phyloP scores from a whole-genome alignment of 2,797 vertebrate genomes.

The Geotrypetes seraphini region DNA sequence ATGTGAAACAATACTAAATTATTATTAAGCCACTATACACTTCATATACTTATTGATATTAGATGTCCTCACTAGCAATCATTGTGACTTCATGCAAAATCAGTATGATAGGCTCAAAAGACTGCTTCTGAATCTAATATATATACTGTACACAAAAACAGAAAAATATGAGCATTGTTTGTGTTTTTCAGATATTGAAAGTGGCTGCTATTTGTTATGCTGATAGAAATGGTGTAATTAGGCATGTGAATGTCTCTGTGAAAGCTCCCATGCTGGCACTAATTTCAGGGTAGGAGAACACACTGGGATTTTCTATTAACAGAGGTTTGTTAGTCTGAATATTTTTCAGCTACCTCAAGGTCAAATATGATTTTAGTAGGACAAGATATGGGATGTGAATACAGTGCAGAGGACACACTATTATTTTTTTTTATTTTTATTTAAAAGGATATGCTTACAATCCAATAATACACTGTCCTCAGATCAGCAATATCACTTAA shows the following conservation, averaged over 20 bases:
- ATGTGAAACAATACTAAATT: too few species aligned
- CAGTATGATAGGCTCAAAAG: too few species aligned
- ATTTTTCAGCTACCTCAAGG: fast-evolving
- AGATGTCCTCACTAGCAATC: too few species aligned
- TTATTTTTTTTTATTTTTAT: too few species aligned
- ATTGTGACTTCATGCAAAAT: too few species aligned
- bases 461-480: neutral
- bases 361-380: neutral
- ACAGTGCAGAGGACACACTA: neutral
- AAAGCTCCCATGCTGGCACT: neutral
- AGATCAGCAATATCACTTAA: neutral
- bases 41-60: too few species aligned
- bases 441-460: neutral
- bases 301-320: neutral
- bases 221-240: neutral
- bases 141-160: too few species aligned
- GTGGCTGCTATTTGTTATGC: neutral
- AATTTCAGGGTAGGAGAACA: neutral
- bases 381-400: neutral
- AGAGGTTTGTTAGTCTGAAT: neutral
- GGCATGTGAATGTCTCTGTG: fast-evolving
- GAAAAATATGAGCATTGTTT: too few species aligned
- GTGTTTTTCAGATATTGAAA: too few species aligned
- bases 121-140: too few species aligned
- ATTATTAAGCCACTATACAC: too few species aligned